These are phyloP conservation scores for Crocuta crocuta DNA, from an alignment of 2,113 vertebrate genomes.

Conservation along the genomic window DNA sequence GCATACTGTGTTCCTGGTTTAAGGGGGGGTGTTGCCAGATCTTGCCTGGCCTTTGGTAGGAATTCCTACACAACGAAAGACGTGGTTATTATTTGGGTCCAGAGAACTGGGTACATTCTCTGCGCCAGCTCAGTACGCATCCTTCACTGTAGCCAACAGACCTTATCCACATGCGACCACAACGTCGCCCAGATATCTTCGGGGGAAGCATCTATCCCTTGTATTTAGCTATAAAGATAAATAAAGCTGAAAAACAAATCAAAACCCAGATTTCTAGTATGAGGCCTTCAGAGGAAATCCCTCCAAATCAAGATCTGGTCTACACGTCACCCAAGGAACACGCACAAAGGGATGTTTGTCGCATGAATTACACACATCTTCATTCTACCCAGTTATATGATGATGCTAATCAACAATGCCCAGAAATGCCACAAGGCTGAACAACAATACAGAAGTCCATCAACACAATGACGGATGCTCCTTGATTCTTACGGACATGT, in stretches of 20 bases:
- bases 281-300: background rate
- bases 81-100: background rate
- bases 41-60: background rate
- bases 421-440: background rate
- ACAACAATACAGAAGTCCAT: background rate
- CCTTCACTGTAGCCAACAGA: background rate
- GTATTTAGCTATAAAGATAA: background rate
- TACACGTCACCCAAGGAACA: rapidly evolving
- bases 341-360: background rate
- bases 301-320: background rate
- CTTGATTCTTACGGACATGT: background rate
- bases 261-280: background rate
- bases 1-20: background rate
- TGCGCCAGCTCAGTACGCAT: background rate
- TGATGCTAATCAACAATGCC: background rate
- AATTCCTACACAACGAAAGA: background rate
- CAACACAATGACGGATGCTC: background rate
- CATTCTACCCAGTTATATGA: background rate
- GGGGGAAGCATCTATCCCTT: background rate
- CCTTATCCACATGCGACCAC: too few species aligned
- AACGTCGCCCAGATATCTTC: background rate
- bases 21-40: background rate
- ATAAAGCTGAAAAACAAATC: background rate
- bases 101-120: background rate
- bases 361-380: background rate